A percentile compares a stretch with the other conserved stretches of the same genome.
Conservation (phyloP, 2,113 vertebrate genomes). For the Clarias macrocephalus region DNA sequence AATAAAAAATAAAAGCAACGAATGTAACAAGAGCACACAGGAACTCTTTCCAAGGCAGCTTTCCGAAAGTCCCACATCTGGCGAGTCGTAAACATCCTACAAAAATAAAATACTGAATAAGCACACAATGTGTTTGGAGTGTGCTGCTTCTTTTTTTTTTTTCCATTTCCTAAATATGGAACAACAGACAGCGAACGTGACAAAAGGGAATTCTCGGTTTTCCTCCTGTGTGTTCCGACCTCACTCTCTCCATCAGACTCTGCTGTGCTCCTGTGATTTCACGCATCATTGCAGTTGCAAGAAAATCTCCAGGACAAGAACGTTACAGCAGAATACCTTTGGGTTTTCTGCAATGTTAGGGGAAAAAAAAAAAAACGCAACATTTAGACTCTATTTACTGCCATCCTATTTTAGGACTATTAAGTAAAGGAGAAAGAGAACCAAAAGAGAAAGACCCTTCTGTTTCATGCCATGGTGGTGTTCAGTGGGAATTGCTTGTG, state of each 20-base stretch:
- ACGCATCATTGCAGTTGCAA: neutral
- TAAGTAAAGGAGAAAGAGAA: neutral
- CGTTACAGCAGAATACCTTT: neutral
- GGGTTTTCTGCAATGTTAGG: neutral
- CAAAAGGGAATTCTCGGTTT: neutral
- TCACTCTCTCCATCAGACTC: neutral
- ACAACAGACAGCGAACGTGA: neutral
- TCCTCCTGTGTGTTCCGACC: neutral
- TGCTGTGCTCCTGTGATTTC: constrained; percentile 7
- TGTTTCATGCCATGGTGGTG: neutral
- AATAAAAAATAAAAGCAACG: neutral
- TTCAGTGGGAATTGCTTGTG: neutral
- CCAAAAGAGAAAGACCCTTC: neutral
- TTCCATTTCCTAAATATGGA: constrained; percentile 8
- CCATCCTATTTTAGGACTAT: neutral
- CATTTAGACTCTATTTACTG: neutral
- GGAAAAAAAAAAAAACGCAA: neutral
- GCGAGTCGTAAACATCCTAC: neutral
- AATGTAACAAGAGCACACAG: neutral
- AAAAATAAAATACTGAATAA: neutral
- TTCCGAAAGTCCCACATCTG: neutral
- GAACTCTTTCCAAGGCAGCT: neutral
- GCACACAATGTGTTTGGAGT: neutral
- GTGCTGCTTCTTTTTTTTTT: neutral
- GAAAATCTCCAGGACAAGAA: neutral